Evolutionary conservation across 2,113 vertebrate genomes (phyloP), one percentile per base, ranked within the genome.

Genomic region (Clupea harengus): DNA sequence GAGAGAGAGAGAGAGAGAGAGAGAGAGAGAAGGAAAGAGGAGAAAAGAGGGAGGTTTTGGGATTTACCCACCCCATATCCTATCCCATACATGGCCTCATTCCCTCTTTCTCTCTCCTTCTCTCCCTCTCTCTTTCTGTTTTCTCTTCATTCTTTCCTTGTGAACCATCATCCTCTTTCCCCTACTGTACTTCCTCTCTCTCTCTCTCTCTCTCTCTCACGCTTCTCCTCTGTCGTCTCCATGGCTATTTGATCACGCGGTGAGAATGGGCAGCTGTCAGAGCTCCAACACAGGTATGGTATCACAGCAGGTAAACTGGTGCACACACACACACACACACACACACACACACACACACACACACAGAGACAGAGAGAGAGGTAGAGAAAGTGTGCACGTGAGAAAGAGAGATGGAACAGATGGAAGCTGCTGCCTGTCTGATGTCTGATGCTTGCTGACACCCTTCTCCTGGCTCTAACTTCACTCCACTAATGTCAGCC

Each of bases 21-120:
- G 67, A 75, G 67, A 32, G 11, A 75, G 46, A 87, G 81, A 72
- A 85, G 83, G 87, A 52, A 18, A 39, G 64, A 80, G 83, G 18
- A 22, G 20, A 10, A 45, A n/a, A 45, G 39, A 85, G 32, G 17
- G 15, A 47, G 7, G 47, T 39, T 57, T 7, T 44, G 44, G 32
- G 28, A 54, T 32, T 10, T 39, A 39, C 25, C n/a, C n/a, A 32
- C 32, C 32, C n/a, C 1, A 13, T 45, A 84, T 11, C 44, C 45
- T 80, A 28, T 82, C 25, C 22, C 82, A 39, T 54, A 25, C 81
- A 22, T 72, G 13, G 47, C 46, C 78, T 57, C 22, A 0, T 28
- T 54, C 9, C 54, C 7, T 18, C 64, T 75, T 52, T 81, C 10
- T 44, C 45, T 86, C 81, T 85, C 10, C 9, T 25, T 86, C 54